Evolutionary conservation across 2,888 invertebrate genomes (phyloP).

Genomic region (Ormyrus pomaceus): DNA sequence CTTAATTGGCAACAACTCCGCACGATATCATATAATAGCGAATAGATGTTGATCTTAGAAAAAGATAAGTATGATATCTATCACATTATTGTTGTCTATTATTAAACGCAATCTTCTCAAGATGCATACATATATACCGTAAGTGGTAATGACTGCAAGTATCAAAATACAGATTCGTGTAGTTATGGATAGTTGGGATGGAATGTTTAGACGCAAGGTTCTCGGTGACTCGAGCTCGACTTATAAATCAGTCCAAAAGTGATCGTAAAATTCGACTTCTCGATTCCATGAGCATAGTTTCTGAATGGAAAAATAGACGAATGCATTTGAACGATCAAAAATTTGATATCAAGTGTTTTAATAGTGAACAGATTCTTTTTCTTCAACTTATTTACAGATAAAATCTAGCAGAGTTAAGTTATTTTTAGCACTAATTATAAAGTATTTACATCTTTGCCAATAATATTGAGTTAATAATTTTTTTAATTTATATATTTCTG

Average conservation of each 20-base stretch:
- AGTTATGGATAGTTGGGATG: constrained; percentile 34
- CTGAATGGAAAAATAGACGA: constrained; percentile 18
- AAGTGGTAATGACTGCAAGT: constrained; percentile 48
- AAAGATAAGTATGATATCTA: constrained; percentile 55
- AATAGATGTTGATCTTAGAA: constrained; percentile 64
- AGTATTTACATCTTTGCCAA: constrained; percentile 1
- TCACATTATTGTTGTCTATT: constrained; percentile 67
- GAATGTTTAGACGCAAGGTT: neutral
- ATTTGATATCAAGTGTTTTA: constrained; percentile 14
- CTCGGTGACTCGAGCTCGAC: constrained; percentile 27
- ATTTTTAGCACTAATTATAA: constrained; percentile 27
- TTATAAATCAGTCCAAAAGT: constrained; percentile 5
- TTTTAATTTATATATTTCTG: too few species aligned
- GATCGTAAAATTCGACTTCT: constrained; percentile 19
- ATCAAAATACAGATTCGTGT: constrained; percentile 49
- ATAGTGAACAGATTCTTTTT: constrained; percentile 16
- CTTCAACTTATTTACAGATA: constrained; percentile 23
- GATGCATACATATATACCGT: constrained; percentile 37
- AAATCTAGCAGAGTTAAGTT: constrained; percentile 19
- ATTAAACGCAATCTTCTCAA: constrained; percentile 57
- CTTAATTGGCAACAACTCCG: constrained; percentile 46
- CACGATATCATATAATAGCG: constrained; percentile 51
- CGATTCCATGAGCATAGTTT: neutral
- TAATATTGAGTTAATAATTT: neutral
- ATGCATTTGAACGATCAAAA: constrained; percentile 25